Evolutionary conservation across 2,797 vertebrate genomes (phyloP).

Genomic region (Gobio occitaniae): DNA sequence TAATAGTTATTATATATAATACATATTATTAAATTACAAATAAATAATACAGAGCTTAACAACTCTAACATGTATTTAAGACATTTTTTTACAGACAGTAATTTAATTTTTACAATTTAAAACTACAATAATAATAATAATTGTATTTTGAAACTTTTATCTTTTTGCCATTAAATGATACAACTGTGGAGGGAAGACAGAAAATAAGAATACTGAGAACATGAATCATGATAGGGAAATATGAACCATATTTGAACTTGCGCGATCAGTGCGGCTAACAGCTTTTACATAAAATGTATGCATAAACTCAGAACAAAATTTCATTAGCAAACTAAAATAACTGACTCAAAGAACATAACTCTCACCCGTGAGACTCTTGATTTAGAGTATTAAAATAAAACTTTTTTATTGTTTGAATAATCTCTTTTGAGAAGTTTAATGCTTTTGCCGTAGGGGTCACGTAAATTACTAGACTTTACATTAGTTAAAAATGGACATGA

Average conservation of each 20-base stretch:
- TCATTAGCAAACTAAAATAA: background rate
- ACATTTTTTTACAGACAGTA: too few species aligned
- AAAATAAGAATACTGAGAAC: background rate
- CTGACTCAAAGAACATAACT: too few species aligned
- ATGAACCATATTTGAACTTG: background rate
- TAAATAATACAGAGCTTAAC: background rate
- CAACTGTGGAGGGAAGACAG: background rate
- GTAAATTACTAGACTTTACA: conserved; percentile 51
- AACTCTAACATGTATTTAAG: background rate
- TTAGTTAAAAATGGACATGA: conserved; percentile 43
- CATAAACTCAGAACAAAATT: background rate
- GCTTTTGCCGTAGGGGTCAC: background rate
- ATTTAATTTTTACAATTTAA: too few species aligned
- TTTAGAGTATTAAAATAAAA: background rate
- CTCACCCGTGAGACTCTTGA: background rate
- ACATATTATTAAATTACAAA: background rate
- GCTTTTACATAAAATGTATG: background rate
- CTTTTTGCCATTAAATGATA: background rate
- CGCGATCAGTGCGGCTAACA: background rate
- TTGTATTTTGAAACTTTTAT: too few species aligned
- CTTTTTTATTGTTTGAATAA: background rate
- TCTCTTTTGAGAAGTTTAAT: background rate
- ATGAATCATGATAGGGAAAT: background rate
- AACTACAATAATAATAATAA: background rate
- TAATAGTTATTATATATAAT: background rate